Percentiles rank a stretch among this genome's conserved stretches.
phyloP scores from a whole-genome alignment of 2,797 vertebrate genomes.

The Mus caroli region DNA sequence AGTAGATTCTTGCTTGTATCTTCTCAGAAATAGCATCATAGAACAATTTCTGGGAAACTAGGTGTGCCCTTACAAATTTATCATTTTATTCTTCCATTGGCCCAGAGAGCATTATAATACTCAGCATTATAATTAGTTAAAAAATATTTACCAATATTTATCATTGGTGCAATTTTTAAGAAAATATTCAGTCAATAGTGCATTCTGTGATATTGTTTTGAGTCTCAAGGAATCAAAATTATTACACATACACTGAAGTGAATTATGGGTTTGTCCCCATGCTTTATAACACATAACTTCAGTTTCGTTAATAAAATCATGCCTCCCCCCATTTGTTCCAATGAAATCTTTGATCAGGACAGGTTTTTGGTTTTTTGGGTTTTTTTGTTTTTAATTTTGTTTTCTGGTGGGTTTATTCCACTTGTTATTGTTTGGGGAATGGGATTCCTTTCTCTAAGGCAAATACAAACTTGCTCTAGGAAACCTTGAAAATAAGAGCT shows the following conservation, averaged over 20 bases:
- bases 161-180: background rate
- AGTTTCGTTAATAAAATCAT: slow-evolving; percentile 19
- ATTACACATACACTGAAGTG: background rate
- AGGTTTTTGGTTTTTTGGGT: background rate
- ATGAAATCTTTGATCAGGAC: background rate
- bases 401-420: background rate
- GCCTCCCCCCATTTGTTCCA: background rate
- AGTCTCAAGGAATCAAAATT: slow-evolving; percentile 13
- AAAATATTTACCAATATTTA: background rate
- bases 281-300: background rate
- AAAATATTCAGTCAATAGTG: background rate
- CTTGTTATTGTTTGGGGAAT: background rate
- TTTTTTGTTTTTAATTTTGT: background rate
- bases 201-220: background rate
- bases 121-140: background rate
- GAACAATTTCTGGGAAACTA: background rate
- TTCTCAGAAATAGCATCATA: background rate
- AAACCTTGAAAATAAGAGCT: background rate
- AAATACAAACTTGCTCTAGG: background rate
- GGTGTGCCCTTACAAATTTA: background rate
- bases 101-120: background rate
- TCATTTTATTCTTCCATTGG: background rate
- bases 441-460: background rate
- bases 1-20: background rate
- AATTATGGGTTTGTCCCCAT: background rate